phyloP scores from a whole-genome alignment of 2,888 invertebrate species.

The Copidosoma aretas region DNA sequence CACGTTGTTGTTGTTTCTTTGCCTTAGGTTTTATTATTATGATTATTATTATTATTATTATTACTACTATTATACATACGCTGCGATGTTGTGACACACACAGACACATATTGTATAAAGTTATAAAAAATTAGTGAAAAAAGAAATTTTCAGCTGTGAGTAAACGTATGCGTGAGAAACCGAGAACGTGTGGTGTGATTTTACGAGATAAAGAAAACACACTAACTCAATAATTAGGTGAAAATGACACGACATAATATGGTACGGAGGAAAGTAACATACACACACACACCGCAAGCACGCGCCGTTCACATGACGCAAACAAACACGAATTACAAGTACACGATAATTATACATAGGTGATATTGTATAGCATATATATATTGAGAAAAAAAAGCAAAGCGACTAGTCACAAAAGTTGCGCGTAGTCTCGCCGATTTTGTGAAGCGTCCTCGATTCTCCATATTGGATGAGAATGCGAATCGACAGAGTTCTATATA shows the following conservation, averaged over 20 bases:
- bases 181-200: conserved; percentile 3
- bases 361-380: conserved; percentile 29
- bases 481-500: conserved; percentile 34
- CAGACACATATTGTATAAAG: conserved; percentile 38
- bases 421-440: conserved; percentile 41
- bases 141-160: conserved; percentile 6
- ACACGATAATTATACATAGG: conserved; percentile 25
- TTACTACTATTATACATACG: conserved; percentile 41
- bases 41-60: too few relatives aligned
- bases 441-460: conserved; percentile 42
- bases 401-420: conserved; percentile 42
- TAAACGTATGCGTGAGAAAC: conserved; percentile 14
- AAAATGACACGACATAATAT: conserved; percentile 18
- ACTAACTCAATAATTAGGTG: conserved; percentile 1
- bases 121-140: conserved; percentile 17
- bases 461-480: conserved; percentile 35
- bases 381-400: conserved; percentile 23
- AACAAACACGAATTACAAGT: conserved; percentile 9
- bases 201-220: not conserved
- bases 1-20: conserved; percentile 31
- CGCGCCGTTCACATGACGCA: not conserved
- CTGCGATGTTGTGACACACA: conserved; percentile 45
- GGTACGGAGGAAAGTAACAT: conserved; percentile 21
- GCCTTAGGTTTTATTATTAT: conserved; percentile 42
- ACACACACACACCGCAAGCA: conserved; percentile 13